Evolutionary conservation across 2,888 invertebrate species (phyloP).

Genomic region (Hanleya hanleyi): DNA sequence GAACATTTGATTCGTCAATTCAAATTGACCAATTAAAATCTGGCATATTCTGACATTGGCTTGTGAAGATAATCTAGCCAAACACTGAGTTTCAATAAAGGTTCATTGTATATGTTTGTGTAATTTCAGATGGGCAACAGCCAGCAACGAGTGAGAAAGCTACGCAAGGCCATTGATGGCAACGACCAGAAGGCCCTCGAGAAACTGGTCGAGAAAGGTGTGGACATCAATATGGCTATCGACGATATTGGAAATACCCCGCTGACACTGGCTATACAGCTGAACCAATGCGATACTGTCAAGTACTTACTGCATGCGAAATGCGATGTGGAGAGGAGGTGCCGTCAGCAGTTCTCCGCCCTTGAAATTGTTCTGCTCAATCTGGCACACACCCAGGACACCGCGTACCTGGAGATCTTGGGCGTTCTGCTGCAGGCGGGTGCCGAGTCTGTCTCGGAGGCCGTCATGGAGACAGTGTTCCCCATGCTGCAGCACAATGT

Average conservation of each 20-base stretch:
- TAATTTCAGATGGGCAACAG: constrained; percentile 10
- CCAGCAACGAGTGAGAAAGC: neutral
- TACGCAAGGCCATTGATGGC: neutral
- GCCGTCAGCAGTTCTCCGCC: constrained; percentile 5
- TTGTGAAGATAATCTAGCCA: too few relatives aligned
- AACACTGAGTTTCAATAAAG: too few relatives aligned
- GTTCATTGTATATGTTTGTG: too few relatives aligned
- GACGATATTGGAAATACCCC: constrained; percentile 10
- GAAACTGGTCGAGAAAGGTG: neutral
- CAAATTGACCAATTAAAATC: too few relatives aligned
- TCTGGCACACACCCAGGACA: neutral
- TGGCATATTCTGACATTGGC: too few relatives aligned
- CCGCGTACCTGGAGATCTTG: neutral
- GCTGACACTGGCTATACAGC: constrained; percentile 4
- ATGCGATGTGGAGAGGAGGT: neutral
- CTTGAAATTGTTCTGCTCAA: constrained; percentile 7
- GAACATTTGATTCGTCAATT: too few relatives aligned
- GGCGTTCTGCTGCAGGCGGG: neutral
- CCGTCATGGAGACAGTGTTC: constrained; percentile 4
- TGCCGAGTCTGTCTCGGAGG: neutral
- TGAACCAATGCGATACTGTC: neutral
- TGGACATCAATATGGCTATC: constrained; percentile 6
- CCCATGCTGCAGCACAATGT: neutral
- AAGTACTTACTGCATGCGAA: neutral
- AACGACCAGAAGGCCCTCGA: constrained; percentile 1